Evolutionary conservation across 2,113 vertebrate genomes (phyloP).

Genomic region (Hirundichthys speculiger): DNA sequence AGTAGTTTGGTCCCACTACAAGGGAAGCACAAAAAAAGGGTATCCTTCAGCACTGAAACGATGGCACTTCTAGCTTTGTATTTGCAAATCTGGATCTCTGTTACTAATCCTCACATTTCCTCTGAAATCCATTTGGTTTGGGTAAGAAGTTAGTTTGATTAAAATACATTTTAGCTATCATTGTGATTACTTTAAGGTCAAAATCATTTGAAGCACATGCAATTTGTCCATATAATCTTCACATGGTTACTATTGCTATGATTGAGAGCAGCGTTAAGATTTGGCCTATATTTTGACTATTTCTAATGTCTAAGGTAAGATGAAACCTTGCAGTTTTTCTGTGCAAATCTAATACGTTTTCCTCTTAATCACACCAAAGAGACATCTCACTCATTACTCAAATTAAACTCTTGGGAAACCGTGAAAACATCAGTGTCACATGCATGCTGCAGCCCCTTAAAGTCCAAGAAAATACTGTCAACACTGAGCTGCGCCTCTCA

Average conservation of each 20-base stretch:
- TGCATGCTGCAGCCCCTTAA: constrained; percentile 22
- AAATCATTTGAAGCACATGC: constrained; percentile 19
- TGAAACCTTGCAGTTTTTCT: constrained; percentile 14
- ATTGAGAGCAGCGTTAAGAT: constrained; percentile 18
- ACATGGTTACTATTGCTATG: constrained; percentile 38
- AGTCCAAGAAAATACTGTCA: constrained; percentile 31
- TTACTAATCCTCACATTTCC: neutral
- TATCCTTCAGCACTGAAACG: constrained; percentile 15
- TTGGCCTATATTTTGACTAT: constrained; percentile 26
- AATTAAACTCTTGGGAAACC: constrained; percentile 1
- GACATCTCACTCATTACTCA: constrained; percentile 2
- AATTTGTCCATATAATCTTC: constrained; percentile 12
- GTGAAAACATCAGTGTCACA: constrained; percentile 4
- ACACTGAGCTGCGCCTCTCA: constrained; percentile 7
- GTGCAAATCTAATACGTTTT: constrained; percentile 22
- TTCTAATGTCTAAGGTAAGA: constrained; percentile 18
- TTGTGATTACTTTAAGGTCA: constrained; percentile 1
- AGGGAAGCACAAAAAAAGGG: constrained; percentile 49
- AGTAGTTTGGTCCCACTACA: constrained; percentile 62
- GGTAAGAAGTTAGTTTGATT: constrained; percentile 27
- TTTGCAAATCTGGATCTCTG: constrained; percentile 6
- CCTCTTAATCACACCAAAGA: constrained; percentile 12
- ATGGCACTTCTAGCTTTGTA: constrained; percentile 20
- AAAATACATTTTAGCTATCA: constrained; percentile 2
- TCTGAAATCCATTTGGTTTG: constrained; percentile 24